Conservation (phyloP, 1,140 invertebrate genomes). For the Drosophila suzukii region DNA sequence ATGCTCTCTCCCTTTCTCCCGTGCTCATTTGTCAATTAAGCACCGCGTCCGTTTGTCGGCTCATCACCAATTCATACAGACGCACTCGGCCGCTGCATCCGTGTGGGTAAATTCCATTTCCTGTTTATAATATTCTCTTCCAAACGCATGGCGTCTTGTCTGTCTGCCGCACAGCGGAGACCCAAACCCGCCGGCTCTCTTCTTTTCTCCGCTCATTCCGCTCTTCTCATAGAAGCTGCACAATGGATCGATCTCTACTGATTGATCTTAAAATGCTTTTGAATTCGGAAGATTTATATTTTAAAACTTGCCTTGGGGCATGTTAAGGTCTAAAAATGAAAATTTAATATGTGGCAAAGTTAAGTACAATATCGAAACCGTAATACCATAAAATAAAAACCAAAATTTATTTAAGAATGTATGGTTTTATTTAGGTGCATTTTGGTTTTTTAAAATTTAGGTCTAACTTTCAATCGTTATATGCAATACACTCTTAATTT, state of each 20-base stretch:
- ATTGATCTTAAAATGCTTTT: neutral
- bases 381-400: too few relatives aligned
- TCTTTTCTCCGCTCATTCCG: constrained; percentile 4
- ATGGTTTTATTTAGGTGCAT: too few relatives aligned
- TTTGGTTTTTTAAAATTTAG: too few relatives aligned
- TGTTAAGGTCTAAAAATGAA: too few relatives aligned
- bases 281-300: neutral
- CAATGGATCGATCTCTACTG: constrained; percentile 9
- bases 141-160: constrained; percentile 42
- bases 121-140: constrained; percentile 72
- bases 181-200: constrained; percentile 26
- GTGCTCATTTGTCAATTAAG: constrained; percentile 79
- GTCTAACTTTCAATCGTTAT: too few relatives aligned
- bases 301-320: too few relatives aligned
- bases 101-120: constrained; percentile 81
- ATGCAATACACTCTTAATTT: too few relatives aligned
- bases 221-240: constrained; percentile 21
- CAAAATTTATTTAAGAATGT: too few relatives aligned
- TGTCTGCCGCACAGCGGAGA: constrained; percentile 26
- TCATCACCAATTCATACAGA: constrained; percentile 64
- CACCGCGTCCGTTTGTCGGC: constrained; percentile 71
- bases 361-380: too few relatives aligned
- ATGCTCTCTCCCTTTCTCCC: constrained; percentile 26
- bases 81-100: constrained; percentile 14
- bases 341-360: too few relatives aligned